These are phyloP conservation scores for Agrenia bidenticulata DNA, from an alignment of 2,888 invertebrate species.

Conservation along the genomic window DNA sequence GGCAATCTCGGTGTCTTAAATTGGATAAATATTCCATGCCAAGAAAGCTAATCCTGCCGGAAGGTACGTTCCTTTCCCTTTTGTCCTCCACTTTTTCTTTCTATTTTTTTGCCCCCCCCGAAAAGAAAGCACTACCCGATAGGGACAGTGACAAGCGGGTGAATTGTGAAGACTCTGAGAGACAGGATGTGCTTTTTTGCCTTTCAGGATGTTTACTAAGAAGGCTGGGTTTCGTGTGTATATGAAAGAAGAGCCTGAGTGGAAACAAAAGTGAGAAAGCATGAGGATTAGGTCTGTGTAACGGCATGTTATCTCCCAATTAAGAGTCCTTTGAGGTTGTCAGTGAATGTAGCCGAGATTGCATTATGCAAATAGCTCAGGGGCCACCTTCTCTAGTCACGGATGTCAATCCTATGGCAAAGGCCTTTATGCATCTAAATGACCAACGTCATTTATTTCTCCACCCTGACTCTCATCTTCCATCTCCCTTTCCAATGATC, in stretches of 20 bases:
- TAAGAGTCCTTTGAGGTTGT: constrained; percentile 4
- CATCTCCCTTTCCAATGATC: too few species aligned
- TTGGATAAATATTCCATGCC: too few species aligned
- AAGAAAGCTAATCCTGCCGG: too few species aligned
- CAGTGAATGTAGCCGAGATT: neutral
- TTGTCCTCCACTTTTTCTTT: too few species aligned
- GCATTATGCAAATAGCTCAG: neutral
- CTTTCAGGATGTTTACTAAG: neutral
- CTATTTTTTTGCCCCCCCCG: neutral
- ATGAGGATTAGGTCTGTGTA: neutral
- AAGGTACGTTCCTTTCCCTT: too few species aligned
- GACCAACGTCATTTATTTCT: neutral
- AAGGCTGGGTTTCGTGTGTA: neutral
- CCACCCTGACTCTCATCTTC: too few species aligned
- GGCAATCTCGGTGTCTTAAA: too few species aligned
- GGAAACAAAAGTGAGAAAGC: neutral
- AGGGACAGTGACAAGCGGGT: too few species aligned
- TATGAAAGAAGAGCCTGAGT: neutral
- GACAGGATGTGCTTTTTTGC: too few species aligned
- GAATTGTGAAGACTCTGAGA: too few species aligned
- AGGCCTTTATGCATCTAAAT: neutral
- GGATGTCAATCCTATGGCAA: neutral
- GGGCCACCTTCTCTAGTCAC: neutral
- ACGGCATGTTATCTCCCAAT: neutral
- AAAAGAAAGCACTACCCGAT: too few species aligned